These are phyloP conservation scores for Calonectris borealis DNA, from an alignment of 2,113 vertebrate genomes.

Conservation along the genomic window DNA sequence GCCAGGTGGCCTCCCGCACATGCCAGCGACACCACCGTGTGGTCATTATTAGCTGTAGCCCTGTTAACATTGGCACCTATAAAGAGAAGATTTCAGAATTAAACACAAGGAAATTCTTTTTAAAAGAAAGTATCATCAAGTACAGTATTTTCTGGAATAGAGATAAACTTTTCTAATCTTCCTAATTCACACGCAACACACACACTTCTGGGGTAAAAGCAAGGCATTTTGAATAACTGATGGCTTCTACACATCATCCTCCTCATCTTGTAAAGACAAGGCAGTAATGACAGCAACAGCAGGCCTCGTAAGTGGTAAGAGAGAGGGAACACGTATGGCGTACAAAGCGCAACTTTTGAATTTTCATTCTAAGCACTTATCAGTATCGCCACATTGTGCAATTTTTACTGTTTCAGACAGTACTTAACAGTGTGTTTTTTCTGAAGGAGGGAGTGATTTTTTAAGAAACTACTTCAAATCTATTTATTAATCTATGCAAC, in stretches of 20 bases:
- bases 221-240: background rate
- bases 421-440: background rate
- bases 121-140: background rate
- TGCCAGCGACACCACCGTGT: constrained; percentile 97
- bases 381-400: too few species aligned
- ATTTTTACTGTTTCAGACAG: background rate
- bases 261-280: background rate
- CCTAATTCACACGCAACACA: background rate
- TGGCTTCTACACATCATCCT: background rate
- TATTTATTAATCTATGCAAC: background rate
- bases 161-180: background rate
- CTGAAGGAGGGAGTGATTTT: background rate
- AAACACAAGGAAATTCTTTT: background rate
- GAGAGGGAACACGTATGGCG: background rate
- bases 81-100: background rate
- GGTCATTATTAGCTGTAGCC: constrained; percentile 97
- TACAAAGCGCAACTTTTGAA: background rate
- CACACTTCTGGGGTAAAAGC: background rate
- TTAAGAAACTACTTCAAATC: background rate
- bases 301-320: background rate
- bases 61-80: constrained; percentile 97
- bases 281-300: background rate
- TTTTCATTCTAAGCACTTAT: background rate
- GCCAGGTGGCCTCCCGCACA: constrained; percentile 97
- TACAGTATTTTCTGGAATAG: background rate